These are phyloP conservation scores for Pachycephala philippinensis DNA, from an alignment of 2,113 vertebrate species.

Conservation along the genomic window DNA sequence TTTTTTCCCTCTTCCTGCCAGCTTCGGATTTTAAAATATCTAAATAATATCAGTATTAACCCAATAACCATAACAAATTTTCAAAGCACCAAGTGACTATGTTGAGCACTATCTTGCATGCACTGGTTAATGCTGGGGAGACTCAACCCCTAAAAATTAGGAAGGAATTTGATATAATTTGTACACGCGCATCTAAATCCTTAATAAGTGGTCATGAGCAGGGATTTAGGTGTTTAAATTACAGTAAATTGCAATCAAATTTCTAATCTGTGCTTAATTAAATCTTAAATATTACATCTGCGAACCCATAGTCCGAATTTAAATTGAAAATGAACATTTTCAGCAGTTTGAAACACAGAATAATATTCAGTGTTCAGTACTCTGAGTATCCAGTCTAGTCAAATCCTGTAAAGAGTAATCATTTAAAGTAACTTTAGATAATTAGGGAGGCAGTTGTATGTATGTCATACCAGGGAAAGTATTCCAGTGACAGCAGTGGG, in stretches of 20 bases:
- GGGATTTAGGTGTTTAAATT: neutral
- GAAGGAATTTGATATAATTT: neutral
- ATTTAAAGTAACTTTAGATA: neutral
- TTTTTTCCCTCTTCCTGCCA: neutral
- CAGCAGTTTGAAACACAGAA: neutral
- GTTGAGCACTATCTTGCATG: neutral
- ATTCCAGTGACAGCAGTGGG: neutral
- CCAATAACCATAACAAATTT: neutral
- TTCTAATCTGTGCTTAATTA: neutral
- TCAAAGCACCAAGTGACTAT: neutral
- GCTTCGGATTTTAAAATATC: neutral
- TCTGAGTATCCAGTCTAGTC: neutral
- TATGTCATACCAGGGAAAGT: neutral
- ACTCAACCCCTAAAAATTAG: neutral
- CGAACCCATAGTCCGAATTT: neutral
- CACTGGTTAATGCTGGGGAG: neutral
- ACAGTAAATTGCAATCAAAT: neutral
- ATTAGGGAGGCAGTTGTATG: neutral
- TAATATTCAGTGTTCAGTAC: neutral
- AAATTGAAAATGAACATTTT: neutral
- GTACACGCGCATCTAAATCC: fast-evolving
- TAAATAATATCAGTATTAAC: neutral
- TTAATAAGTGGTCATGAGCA: neutral
- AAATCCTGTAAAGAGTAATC: neutral
- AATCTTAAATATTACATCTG: neutral